phyloP scores from a whole-genome alignment of 2,797 vertebrate species.

The Cossypha niveicapilla region DNA sequence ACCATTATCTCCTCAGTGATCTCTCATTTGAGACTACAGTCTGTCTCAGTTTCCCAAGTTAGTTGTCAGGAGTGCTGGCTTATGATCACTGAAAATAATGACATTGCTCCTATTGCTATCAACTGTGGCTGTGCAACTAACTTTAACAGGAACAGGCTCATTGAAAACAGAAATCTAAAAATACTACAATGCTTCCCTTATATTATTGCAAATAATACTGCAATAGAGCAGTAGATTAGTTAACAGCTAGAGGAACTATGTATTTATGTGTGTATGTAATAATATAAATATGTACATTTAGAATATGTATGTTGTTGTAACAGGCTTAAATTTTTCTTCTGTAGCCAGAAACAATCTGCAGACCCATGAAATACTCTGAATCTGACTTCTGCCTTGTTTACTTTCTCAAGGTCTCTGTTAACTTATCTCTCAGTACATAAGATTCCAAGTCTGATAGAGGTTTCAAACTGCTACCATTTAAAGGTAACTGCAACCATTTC shows the following conservation, averaged over 20 bases:
- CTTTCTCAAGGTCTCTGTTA: background rate
- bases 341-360: background rate
- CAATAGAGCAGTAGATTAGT: background rate
- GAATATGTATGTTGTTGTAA: background rate
- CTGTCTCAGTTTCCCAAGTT: background rate
- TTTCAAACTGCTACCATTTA: background rate
- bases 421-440: background rate
- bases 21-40: background rate
- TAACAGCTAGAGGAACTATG: background rate
- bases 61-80: background rate
- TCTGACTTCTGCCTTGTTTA: background rate
- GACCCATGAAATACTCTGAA: background rate
- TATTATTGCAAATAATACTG: background rate
- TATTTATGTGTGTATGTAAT: background rate
- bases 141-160: background rate
- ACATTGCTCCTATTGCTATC: background rate
- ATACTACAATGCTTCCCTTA: background rate
- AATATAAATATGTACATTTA: background rate
- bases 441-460: background rate
- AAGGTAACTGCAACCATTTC: background rate
- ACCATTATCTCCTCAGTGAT: background rate
- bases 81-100: background rate
- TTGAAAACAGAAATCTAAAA: background rate
- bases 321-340: background rate
- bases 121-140: background rate